These are phyloP conservation scores for Odontamblyopus rebecca DNA, from an alignment of 2,797 vertebrate species.

Conservation along the genomic window DNA sequence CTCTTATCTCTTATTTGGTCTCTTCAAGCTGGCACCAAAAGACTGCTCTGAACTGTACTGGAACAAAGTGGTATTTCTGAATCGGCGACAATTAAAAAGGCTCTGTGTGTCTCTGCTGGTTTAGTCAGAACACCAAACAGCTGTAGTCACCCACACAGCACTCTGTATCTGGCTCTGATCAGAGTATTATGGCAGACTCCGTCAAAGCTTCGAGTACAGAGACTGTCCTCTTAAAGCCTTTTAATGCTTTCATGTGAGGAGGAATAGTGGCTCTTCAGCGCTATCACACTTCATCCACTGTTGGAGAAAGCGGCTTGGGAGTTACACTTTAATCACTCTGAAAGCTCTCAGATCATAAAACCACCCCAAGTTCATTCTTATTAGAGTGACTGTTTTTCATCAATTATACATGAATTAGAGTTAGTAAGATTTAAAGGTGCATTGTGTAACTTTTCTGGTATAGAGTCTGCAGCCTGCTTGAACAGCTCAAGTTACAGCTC, in stretches of 20 bases:
- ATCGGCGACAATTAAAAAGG: not conserved
- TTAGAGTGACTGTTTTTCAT: not conserved
- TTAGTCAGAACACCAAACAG: constrained; percentile 4
- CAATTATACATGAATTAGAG: not conserved
- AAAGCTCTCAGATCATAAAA: constrained; percentile 10
- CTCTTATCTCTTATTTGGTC: constrained; percentile 14
- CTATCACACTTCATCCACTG: not conserved
- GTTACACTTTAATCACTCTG: constrained; percentile 1
- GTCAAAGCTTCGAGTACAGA: constrained; percentile 16
- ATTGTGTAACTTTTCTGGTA: too few species aligned
- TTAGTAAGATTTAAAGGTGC: too few species aligned
- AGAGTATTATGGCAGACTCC: constrained; percentile 8
- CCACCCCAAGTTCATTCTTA: not conserved
- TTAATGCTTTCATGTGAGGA: constrained; percentile 8
- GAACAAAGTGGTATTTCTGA: constrained; percentile 4
- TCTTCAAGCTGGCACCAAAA: constrained; percentile 10
- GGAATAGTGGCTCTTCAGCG: constrained; percentile 6
- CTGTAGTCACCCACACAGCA: not conserved
- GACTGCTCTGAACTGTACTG: not conserved
- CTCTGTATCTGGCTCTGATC: constrained; percentile 22
- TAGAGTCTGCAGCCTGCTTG: too few species aligned
- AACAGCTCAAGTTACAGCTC: too few species aligned
- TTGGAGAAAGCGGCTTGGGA: constrained; percentile 9
- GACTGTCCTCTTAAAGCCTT: constrained; percentile 10
- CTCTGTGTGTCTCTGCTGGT: constrained; percentile 2